A percentile compares a stretch with the other conserved stretches of the same genome.
These are phyloP conservation scores for Xiphydria camelus DNA, from an alignment of 2,888 invertebrate genomes.

Conservation along the genomic window DNA sequence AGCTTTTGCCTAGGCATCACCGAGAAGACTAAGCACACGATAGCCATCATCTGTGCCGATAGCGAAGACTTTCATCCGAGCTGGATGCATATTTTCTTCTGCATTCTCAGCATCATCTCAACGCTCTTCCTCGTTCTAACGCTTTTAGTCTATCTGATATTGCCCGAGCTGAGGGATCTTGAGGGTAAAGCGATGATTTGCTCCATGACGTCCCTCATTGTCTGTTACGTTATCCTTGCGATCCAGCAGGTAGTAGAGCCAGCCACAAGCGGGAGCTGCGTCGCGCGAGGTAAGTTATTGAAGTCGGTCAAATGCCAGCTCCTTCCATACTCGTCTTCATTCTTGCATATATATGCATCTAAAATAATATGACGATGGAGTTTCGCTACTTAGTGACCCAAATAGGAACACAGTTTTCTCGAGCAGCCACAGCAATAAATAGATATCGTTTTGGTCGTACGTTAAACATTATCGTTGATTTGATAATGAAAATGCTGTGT, in stretches of 20 bases:
- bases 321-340: no score
- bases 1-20: conserved; percentile 50
- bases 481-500: no score
- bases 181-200: conserved; percentile 70
- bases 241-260: conserved; percentile 56
- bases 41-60: conserved; percentile 52
- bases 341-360: no score
- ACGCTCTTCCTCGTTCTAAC: conserved; percentile 65
- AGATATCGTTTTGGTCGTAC: no score
- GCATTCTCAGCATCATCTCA: conserved; percentile 57
- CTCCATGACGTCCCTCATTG: conserved; percentile 63
- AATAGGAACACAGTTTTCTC: no score
- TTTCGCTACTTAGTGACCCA: no score
- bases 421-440: no score
- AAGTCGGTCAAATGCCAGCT: no score
- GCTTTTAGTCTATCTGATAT: conserved; percentile 63
- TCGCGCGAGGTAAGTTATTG: no score
- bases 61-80: conserved; percentile 11
- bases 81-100: conserved; percentile 34
- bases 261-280: conserved; percentile 4
- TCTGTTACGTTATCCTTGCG: conserved; percentile 65
- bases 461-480: no score
- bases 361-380: no score
- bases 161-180: conserved; percentile 67
- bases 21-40: conserved; percentile 10